Conservation (phyloP, 2,113 vertebrate genomes). For the Xenus cinereus region DNA sequence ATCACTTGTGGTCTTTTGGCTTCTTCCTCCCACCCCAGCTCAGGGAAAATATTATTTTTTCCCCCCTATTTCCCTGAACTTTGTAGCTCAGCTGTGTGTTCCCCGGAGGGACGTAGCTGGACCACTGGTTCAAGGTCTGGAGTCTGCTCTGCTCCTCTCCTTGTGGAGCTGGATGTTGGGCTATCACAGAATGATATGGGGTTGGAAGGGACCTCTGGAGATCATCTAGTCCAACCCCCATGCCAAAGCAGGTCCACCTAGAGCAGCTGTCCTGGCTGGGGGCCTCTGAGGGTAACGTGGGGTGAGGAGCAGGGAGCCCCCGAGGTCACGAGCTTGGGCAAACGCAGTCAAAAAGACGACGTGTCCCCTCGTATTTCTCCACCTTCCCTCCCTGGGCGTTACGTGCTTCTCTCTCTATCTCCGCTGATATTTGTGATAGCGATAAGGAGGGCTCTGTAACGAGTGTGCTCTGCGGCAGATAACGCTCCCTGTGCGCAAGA, state of each 20-base stretch:
- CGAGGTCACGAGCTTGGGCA: not conserved
- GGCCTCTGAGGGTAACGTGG: not conserved
- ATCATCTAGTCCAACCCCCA: too few species aligned
- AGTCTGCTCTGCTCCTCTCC: not conserved
- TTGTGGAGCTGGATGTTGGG: not conserved
- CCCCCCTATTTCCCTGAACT: accelerated
- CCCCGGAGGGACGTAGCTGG: not conserved
- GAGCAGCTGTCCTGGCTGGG: not conserved
- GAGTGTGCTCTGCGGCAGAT: not conserved
- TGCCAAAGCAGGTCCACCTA: too few species aligned
- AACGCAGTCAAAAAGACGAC: accelerated
- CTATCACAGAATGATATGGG: not conserved
- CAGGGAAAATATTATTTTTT: not conserved
- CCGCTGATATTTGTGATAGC: not conserved
- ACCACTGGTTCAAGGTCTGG: not conserved
- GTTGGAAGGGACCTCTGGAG: too few species aligned
- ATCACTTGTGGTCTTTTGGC: not conserved
- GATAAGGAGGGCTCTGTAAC: slow-evolving; percentile 5
- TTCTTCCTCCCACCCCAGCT: not conserved
- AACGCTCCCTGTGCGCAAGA: not conserved
- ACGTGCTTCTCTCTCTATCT: not conserved
- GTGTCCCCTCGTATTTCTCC: not conserved
- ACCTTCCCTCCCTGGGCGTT: not conserved
- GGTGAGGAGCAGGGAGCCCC: not conserved
- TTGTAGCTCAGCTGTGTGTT: not conserved